Conservation (phyloP, 2,888 invertebrate genomes). For the Eurytoma adleriae region DNA sequence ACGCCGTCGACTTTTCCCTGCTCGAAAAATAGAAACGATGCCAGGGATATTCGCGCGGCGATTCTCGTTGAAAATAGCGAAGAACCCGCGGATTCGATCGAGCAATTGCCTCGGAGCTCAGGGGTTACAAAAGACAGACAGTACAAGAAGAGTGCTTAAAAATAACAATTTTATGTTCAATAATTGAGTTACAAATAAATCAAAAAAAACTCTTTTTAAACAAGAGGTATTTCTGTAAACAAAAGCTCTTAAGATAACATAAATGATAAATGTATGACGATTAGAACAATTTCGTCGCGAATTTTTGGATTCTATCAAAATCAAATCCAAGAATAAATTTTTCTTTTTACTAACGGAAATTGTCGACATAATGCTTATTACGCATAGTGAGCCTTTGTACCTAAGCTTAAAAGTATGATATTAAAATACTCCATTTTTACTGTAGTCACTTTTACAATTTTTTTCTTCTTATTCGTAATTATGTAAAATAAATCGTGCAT, state of each 20-base stretch:
- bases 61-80: not conserved
- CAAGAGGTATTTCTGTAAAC: constrained; percentile 42
- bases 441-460: constrained; percentile 50
- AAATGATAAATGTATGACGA: constrained; percentile 20
- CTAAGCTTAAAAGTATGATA: constrained; percentile 54
- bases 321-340: constrained; percentile 33
- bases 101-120: not conserved
- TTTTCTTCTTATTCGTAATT: constrained; percentile 50
- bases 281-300: constrained; percentile 28
- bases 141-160: constrained; percentile 42
- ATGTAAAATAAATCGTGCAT: constrained; percentile 52
- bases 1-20: constrained; percentile 22
- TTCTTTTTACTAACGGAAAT: constrained; percentile 39
- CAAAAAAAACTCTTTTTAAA: constrained; percentile 33
- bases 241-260: constrained; percentile 39
- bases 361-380: constrained; percentile 42
- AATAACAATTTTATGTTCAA: constrained; percentile 52
- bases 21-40: constrained; percentile 55
- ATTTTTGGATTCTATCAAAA: constrained; percentile 43
- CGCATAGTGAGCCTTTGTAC: constrained; percentile 40
- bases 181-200: constrained; percentile 46
- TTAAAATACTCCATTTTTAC: constrained; percentile 55
- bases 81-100: not conserved
- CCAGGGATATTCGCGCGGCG: constrained; percentile 20
- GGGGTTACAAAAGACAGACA: not conserved